phyloP scores from a whole-genome alignment of 2,888 invertebrate genomes.

The Yponomeuta plumbellus region DNA sequence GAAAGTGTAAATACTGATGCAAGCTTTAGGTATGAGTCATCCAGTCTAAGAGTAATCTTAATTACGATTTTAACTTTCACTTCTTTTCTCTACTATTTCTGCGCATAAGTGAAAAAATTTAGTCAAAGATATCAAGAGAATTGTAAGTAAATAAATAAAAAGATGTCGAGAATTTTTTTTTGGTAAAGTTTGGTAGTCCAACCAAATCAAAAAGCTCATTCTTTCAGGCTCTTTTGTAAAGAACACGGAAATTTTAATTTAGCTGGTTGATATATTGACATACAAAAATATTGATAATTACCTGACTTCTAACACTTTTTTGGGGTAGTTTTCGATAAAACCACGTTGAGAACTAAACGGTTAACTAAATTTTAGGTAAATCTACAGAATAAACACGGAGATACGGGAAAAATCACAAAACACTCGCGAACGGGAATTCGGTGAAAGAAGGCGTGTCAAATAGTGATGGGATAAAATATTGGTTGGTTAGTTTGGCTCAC shows the following conservation, averaged over 20 bases:
- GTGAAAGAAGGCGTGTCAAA: constrained; percentile 4
- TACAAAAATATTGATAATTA: constrained; percentile 27
- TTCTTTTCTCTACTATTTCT: background rate
- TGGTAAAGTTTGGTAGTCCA: constrained; percentile 16
- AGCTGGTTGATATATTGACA: constrained; percentile 30
- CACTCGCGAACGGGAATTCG: background rate
- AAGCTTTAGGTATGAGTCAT: background rate
- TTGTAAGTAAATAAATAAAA: constrained; percentile 22
- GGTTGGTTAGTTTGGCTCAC: background rate
- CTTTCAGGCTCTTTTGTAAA: constrained; percentile 11
- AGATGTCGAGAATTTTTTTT: constrained; percentile 20
- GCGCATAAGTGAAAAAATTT: background rate
- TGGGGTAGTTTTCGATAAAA: background rate
- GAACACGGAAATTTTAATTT: constrained; percentile 21
- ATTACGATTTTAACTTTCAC: background rate
- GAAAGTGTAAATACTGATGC: background rate
- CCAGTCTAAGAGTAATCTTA: background rate
- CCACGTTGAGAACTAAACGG: background rate
- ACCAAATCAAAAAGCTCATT: constrained; percentile 19
- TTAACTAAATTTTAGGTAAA: background rate
- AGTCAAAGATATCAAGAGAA: background rate
- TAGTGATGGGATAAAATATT: background rate
- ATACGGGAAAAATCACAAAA: background rate
- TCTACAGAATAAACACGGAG: background rate
- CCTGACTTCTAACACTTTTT: constrained; percentile 23